Percentiles rank a stretch among this genome's conserved stretches.
These are phyloP conservation scores for Yponomeuta malinellus DNA, from an alignment of 2,888 invertebrate genomes.

Conservation along the genomic window DNA sequence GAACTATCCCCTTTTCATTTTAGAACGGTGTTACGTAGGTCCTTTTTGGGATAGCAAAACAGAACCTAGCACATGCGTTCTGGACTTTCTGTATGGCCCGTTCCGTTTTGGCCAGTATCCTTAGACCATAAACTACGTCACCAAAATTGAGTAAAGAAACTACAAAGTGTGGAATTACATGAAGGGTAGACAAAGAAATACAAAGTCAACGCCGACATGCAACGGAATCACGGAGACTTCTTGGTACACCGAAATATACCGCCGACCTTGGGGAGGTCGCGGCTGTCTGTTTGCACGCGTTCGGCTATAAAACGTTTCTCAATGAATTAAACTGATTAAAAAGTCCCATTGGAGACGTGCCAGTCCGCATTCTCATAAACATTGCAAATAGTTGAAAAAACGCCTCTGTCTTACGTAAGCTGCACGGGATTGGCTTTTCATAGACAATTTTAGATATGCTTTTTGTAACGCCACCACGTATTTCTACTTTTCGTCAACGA, in stretches of 20 bases:
- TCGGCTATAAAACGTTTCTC: conserved; percentile 62
- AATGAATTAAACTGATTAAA: conserved; percentile 72
- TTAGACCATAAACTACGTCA: too few relatives aligned
- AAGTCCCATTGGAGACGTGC: conserved; percentile 62
- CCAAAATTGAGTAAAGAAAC: too few relatives aligned
- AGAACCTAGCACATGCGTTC: too few relatives aligned
- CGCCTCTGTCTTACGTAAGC: conserved; percentile 53
- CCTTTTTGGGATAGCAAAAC: too few relatives aligned
- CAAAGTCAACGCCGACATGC: conserved; percentile 4
- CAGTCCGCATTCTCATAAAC: conserved; percentile 66
- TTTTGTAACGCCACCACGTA: not conserved
- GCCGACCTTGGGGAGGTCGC: conserved; percentile 64
- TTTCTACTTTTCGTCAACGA: too few relatives aligned
- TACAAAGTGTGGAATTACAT: not conserved
- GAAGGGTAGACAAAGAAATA: not conserved
- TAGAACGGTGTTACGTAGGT: too few relatives aligned
- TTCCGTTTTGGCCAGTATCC: too few relatives aligned
- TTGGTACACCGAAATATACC: conserved; percentile 28
- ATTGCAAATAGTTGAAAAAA: conserved; percentile 63
- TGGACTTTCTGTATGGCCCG: too few relatives aligned
- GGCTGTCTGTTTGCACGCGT: conserved; percentile 53
- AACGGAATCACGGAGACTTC: not conserved
- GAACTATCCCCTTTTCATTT: too few relatives aligned
- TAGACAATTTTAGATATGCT: not conserved
- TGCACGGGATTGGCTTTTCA: conserved; percentile 3